Base-by-base conservation (phyloP, 2,797 vertebrate species). In the Hippopotamyrus pictus region DNA sequence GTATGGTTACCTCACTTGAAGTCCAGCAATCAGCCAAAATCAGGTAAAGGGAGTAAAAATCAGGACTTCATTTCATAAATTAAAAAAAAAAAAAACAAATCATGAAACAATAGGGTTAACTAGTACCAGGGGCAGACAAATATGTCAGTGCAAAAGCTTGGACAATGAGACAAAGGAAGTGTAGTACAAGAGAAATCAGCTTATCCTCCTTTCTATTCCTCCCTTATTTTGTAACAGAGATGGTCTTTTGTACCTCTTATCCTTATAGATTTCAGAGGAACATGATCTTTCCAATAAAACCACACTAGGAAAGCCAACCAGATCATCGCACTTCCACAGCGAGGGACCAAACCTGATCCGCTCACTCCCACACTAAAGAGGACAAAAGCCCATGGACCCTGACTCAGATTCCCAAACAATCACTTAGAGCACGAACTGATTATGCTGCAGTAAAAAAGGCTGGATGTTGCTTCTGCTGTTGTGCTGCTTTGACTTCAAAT, bases 91-190 rank as follows among this genome's bases (percentile, higher is more conserved):
- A 5, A 54, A 51, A n/a, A 5, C 3, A 48, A 48, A 50, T 2
- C 1, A 11, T 29, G 19, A 50, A 53, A 17, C 46, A 51, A 86
- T 14, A 53, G 22, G 5, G 11, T 86, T 86, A 53, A 85, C 22
- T 50, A n/a, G 48, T 9, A 53, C 46, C 5, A 17, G 83, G 25
- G 83, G 9, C 79, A 50, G 11, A 92, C 92, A 92, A 92, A 92
- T 93, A 69, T 89, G 92, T 91, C 93, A 94, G 91, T 94, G 41
- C 73, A 41, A 79, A 79, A 44, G 41, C 17, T 19, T 79, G 91
- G 90, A 91, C 90, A 93, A 91, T 95, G 94, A 95, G 95, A 95
- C 90, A 91, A 92, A 92, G 93, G 83, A 29, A 48, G 83, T 50
- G 14, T 22, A 25, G 93, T 91, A 92, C 92, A 93, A 92, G 89